Percentiles rank a stretch among this genome's conserved stretches.
Conservation (phyloP, 2,888 invertebrate species). For the Homarus gammarus region DNA sequence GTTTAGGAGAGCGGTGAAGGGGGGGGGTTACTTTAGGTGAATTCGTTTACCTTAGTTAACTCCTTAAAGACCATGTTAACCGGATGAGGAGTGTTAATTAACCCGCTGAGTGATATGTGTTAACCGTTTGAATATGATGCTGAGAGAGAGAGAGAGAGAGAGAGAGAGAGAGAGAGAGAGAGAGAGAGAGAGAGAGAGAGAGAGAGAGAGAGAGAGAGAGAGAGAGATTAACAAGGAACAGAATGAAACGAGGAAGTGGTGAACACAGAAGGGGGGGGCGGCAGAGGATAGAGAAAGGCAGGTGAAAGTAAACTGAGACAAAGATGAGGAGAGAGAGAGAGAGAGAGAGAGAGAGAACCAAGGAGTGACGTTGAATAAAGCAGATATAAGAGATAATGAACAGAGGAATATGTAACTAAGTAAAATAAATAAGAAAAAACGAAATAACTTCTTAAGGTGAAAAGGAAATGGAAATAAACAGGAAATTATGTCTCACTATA, state of each 20-base stretch:
- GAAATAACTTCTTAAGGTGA: too few relatives aligned
- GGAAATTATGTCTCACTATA: too few relatives aligned
- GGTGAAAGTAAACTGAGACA: not conserved
- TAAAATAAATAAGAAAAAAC: not conserved
- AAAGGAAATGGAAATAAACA: too few relatives aligned
- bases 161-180: constrained; percentile 31
- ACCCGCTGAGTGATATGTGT: too few relatives aligned
- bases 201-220: not conserved
- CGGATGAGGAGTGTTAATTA: too few relatives aligned
- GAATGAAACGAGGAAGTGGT: not conserved
- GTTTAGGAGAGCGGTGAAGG: too few relatives aligned
- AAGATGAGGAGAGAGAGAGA: constrained; percentile 8
- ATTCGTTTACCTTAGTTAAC: too few relatives aligned
- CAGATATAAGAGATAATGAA: too few relatives aligned
- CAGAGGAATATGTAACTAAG: too few relatives aligned
- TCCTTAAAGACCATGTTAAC: too few relatives aligned
- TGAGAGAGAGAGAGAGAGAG: constrained; percentile 26
- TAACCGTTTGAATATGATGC: not conserved
- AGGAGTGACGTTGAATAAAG: too few relatives aligned
- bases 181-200: constrained; percentile 12
- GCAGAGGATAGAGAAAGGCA: not conserved
- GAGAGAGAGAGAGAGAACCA: constrained; percentile 3
- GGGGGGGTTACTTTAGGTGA: too few relatives aligned
- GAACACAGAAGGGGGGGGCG: not conserved
- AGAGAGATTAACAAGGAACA: not conserved